Evolutionary conservation across 1,140 invertebrate species (phyloP).

Genomic region (Drosophila biarmipes): DNA sequence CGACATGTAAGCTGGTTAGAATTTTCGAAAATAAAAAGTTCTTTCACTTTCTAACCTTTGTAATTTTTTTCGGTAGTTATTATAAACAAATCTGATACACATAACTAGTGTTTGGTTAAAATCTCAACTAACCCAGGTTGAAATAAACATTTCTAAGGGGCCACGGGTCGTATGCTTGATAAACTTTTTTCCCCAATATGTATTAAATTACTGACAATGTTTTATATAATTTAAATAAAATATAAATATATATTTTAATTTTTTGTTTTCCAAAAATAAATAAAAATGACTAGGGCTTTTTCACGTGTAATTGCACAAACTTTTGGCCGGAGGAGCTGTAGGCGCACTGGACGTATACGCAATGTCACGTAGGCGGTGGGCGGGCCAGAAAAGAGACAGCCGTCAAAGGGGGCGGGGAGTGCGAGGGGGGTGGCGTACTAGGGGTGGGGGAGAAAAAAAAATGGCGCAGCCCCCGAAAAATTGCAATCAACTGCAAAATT

Average conservation of each 20-base stretch:
- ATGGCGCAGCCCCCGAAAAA: slow-evolving; percentile 77
- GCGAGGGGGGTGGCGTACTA: slow-evolving; percentile 1
- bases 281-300: not conserved
- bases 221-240: too few species aligned
- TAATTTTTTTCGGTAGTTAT: too few species aligned
- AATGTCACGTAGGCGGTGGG: slow-evolving; percentile 61
- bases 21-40: too few species aligned
- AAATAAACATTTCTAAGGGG: too few species aligned
- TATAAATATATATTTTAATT: not conserved
- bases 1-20: too few species aligned
- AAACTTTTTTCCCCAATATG: too few species aligned
- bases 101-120: too few species aligned
- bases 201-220: too few species aligned
- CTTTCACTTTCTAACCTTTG: too few species aligned
- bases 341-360: slow-evolving; percentile 76
- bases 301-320: not conserved
- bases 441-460: slow-evolving; percentile 11
- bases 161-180: too few species aligned
- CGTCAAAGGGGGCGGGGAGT: not conserved
- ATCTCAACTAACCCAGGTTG: too few species aligned
- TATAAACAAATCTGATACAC: too few species aligned
- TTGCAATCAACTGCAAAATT: slow-evolving; percentile 84
- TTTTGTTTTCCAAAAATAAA: not conserved
- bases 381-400: slow-evolving; percentile 17
- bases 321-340: slow-evolving; percentile 35